Percentiles rank a stretch among this genome's conserved stretches.
These are phyloP conservation scores for Tinamus major DNA, from an alignment of 2,797 vertebrate genomes.

Conservation along the genomic window DNA sequence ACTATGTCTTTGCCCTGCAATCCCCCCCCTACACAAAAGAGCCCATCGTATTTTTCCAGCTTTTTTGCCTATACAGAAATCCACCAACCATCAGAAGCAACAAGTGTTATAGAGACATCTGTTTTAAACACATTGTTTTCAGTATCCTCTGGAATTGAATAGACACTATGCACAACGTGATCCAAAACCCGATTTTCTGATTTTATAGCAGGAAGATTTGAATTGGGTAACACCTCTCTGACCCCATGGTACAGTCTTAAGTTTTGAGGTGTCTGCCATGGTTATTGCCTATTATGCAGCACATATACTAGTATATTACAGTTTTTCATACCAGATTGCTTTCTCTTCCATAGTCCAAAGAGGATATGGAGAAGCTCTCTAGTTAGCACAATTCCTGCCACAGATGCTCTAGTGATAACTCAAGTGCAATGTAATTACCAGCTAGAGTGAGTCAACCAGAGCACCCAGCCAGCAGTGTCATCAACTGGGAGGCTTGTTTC, in stretches of 20 bases:
- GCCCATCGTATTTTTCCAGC: neutral
- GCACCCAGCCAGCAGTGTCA: accelerated
- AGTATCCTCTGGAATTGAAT: neutral
- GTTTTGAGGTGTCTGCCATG: accelerated
- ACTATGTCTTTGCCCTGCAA: neutral
- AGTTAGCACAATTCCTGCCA: neutral
- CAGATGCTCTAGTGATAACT: too few relatives aligned
- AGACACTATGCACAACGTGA: neutral
- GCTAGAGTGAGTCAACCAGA: neutral
- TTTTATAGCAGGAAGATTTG: neutral
- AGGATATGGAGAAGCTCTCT: neutral
- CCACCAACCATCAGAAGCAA: neutral
- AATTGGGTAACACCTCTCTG: neutral
- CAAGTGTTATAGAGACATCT: neutral
- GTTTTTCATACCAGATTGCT: neutral
- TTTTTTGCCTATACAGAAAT: neutral
- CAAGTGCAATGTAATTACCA: neutral
- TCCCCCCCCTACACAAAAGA: neutral
- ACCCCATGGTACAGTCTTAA: neutral
- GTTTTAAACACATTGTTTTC: neutral
- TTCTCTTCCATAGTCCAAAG: neutral
- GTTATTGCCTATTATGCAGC: neutral
- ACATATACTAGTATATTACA: neutral
- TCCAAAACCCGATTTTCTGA: neutral
- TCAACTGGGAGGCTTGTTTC: neutral